Conservation (phyloP, 2,888 invertebrate species). For the Ormyrus thymus region DNA sequence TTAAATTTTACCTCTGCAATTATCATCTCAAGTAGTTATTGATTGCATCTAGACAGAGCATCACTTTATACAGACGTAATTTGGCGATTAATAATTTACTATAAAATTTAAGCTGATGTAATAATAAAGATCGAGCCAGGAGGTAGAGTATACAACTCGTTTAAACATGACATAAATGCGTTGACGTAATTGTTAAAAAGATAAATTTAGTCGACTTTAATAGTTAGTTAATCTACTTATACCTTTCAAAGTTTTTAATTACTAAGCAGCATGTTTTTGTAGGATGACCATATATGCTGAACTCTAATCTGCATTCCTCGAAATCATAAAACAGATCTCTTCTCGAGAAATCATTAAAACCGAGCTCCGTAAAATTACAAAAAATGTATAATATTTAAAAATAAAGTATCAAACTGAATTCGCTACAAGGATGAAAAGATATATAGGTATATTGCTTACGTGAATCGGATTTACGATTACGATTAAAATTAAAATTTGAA, state of each 20-base stretch:
- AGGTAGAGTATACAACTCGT: conserved; percentile 1
- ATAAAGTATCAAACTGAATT: too few species aligned
- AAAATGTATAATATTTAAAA: neutral
- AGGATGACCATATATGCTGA: neutral
- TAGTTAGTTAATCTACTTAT: conserved; percentile 45
- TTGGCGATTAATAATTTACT: conserved; percentile 15
- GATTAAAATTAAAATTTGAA: too few species aligned
- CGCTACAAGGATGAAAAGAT: too few species aligned
- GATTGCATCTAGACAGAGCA: neutral
- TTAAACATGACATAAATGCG: neutral
- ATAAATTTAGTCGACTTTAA: conserved; percentile 32
- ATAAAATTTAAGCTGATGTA: conserved; percentile 40
- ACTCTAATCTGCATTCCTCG: conserved; percentile 40
- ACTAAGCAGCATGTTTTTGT: conserved; percentile 14
- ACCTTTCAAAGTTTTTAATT: conserved; percentile 32
- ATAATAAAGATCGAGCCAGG: conserved; percentile 24
- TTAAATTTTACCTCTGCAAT: too few species aligned
- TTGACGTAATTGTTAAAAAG: conserved; percentile 38
- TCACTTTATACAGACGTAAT: conserved; percentile 11
- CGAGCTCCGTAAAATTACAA: conserved; percentile 3
- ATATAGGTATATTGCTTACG: too few species aligned
- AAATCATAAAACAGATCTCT: conserved; percentile 36
- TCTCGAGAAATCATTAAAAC: conserved; percentile 38
- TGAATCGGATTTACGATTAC: too few species aligned
- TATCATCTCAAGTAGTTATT: too few species aligned